A percentile compares a stretch with the other conserved stretches of the same genome.
phyloP scores from a whole-genome alignment of 2,113 vertebrate genomes.

The Marcusenius ussheri region DNA sequence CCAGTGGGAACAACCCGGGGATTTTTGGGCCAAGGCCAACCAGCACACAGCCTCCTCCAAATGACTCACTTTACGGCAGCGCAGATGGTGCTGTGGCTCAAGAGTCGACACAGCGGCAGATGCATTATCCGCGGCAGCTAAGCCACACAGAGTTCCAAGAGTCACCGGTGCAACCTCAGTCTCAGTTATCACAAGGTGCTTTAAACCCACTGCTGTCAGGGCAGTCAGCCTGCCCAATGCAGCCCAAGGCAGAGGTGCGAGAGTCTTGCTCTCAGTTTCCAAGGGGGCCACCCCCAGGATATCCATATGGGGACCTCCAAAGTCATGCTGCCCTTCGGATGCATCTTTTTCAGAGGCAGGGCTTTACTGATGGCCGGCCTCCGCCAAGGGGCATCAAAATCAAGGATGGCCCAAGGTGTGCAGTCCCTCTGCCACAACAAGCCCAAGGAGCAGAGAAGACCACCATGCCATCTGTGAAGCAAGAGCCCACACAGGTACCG shows the following conservation, averaged over 20 bases:
- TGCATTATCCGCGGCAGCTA: constrained; percentile 56
- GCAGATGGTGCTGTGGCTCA: constrained; percentile 34
- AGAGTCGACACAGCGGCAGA: constrained; percentile 55
- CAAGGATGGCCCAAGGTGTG: constrained; percentile 65
- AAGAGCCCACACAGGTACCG: constrained; percentile 64
- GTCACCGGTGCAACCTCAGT: constrained; percentile 54
- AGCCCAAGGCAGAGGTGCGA: constrained; percentile 52
- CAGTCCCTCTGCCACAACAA: constrained; percentile 50
- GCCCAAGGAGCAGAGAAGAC: constrained; percentile 51
- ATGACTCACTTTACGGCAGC: constrained; percentile 53
- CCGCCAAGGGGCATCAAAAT: constrained; percentile 63
- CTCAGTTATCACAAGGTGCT: constrained; percentile 48
- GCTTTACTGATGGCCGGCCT: constrained; percentile 50
- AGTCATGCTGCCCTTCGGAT: constrained; percentile 79
- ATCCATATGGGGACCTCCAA: constrained; percentile 63
- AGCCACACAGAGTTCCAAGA: constrained; percentile 49
- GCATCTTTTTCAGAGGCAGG: constrained; percentile 81
- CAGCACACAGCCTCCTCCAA: constrained; percentile 47
- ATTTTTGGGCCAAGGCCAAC: constrained; percentile 42
- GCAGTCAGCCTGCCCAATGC: constrained; percentile 32
- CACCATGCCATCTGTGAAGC: constrained; percentile 68
- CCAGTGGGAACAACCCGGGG: constrained; percentile 46
- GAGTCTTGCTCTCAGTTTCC: constrained; percentile 49
- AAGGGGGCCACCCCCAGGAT: constrained; percentile 57
- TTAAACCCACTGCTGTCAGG: constrained; percentile 43